phyloP scores from a whole-genome alignment of 2,113 vertebrate genomes.

The Tympanuchus pallidicinctus region DNA sequence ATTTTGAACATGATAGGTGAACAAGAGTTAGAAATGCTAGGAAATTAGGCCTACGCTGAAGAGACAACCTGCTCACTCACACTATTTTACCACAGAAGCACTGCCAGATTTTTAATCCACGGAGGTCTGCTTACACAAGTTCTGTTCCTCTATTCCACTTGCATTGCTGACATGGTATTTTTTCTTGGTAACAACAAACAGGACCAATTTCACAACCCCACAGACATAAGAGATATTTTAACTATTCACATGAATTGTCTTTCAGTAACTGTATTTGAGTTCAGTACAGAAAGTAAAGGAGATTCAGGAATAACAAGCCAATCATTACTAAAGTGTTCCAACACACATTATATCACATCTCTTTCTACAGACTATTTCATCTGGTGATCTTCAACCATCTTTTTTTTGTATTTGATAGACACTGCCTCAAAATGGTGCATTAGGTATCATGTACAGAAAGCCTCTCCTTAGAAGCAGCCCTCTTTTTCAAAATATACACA shows the following conservation, averaged over 20 bases:
- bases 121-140: background rate
- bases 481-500: background rate
- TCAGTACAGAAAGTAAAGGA: background rate
- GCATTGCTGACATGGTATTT: conserved; percentile 13
- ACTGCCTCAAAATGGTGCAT: background rate
- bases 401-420: background rate
- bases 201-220: background rate
- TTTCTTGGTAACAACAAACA: conserved; percentile 13
- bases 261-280: background rate
- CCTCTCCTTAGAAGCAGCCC: background rate
- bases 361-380: background rate
- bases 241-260: background rate
- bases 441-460: background rate
- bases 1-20: background rate
- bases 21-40: background rate
- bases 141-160: background rate
- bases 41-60: background rate
- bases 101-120: background rate
- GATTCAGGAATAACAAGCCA: background rate
- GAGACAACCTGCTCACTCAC: background rate
- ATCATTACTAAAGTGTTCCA: background rate
- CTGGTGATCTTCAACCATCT: background rate
- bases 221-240: conserved; percentile 22
- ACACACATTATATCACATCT: background rate
- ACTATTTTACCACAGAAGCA: background rate